Percentiles rank a stretch among this genome's conserved stretches.
These are phyloP conservation scores for Dryococelus australis DNA, from an alignment of 2,888 invertebrate genomes.

Conservation along the genomic window DNA sequence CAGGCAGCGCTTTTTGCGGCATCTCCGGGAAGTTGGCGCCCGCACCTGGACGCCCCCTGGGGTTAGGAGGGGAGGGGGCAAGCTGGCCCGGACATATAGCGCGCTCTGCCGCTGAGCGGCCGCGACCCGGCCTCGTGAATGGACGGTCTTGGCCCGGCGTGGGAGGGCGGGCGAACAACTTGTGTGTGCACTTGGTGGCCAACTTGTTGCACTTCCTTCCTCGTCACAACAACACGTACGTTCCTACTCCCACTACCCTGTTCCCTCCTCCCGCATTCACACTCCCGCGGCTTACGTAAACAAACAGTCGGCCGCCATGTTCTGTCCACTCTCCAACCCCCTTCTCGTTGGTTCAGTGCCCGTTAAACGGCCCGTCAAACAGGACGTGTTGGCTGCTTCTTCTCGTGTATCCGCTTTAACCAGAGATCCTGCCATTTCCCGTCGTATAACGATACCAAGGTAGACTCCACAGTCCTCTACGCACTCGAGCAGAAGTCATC, in stretches of 20 bases:
- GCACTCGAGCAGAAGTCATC: no score
- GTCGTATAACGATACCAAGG: no score
- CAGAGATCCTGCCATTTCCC: no score
- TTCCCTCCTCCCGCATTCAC: not conserved
- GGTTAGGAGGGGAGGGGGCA: no score
- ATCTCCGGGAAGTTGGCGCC: no score
- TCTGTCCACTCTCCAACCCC: no score
- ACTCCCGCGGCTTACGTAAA: not conserved
- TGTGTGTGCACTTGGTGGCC: constrained; percentile 16
- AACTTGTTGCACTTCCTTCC: not conserved
- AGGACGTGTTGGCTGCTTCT: no score
- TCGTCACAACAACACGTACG: not conserved
- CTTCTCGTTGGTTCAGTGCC: not conserved
- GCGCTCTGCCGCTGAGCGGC: not conserved
- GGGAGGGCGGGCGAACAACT: not conserved
- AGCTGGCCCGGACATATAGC: not conserved
- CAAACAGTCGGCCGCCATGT: not conserved
- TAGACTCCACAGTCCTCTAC: no score
- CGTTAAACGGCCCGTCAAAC: not conserved
- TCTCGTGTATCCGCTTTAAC: not conserved
- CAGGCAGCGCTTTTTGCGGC: no score
- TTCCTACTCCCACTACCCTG: no score
- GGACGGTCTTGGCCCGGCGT: not conserved
- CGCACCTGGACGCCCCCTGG: no score
- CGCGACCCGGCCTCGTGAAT: not conserved